These are phyloP conservation scores for Gasterosteus nipponicus DNA, from an alignment of 2,113 vertebrate genomes.

Conservation along the genomic window DNA sequence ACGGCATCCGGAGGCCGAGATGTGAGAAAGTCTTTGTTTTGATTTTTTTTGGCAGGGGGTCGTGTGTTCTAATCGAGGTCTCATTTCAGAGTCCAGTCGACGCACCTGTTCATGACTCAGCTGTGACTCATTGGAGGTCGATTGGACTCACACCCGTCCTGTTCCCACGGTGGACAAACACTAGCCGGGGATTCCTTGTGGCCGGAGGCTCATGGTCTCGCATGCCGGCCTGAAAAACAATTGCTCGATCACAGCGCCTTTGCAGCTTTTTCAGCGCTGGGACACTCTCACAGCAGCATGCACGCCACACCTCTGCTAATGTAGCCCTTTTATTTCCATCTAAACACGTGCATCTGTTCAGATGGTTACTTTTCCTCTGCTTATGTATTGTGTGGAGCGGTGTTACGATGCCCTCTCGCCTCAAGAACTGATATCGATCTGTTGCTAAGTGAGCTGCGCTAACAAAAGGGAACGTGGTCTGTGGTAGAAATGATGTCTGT, in stretches of 20 bases:
- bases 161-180: slow-evolving; percentile 17
- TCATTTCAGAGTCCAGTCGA: slow-evolving; percentile 34
- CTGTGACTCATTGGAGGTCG: slow-evolving; percentile 51
- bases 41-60: neutral
- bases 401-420: slow-evolving; percentile 14
- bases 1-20: neutral
- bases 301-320: slow-evolving; percentile 13
- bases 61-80: neutral
- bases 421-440: slow-evolving; percentile 39
- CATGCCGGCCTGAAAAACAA: slow-evolving; percentile 22
- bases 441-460: slow-evolving; percentile 54
- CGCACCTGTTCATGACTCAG: slow-evolving; percentile 71
- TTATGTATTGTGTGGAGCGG: neutral
- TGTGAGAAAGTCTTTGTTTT: neutral
- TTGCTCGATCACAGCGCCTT: slow-evolving; percentile 30
- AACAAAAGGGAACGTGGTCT: slow-evolving; percentile 23
- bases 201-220: slow-evolving; percentile 27
- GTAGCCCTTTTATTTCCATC: slow-evolving; percentile 11
- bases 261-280: slow-evolving; percentile 8
- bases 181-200: slow-evolving; percentile 51
- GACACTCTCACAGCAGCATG: neutral
- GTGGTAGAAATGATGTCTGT: slow-evolving; percentile 23
- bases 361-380: slow-evolving; percentile 14
- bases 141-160: slow-evolving; percentile 44
- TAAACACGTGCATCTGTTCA: slow-evolving; percentile 6